These are phyloP conservation scores for Symphodus melops DNA, from an alignment of 2,113 vertebrate species.

Conservation along the genomic window DNA sequence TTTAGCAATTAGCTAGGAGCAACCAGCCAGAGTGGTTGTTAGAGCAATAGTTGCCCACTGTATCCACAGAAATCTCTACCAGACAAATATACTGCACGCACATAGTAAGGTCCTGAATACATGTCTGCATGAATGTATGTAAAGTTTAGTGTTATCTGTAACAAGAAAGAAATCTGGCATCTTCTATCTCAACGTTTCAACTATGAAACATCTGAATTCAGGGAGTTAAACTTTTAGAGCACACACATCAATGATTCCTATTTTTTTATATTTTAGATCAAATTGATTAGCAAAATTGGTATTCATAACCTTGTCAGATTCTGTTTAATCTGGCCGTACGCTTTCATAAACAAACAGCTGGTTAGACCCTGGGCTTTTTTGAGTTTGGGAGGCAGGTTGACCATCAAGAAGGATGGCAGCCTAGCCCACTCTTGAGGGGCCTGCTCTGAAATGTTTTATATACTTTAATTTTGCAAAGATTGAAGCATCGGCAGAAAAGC, in stretches of 20 bases:
- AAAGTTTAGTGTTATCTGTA: slow-evolving; percentile 49
- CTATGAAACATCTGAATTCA: slow-evolving; percentile 57
- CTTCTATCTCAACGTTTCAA: slow-evolving; percentile 48
- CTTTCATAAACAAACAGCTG: slow-evolving; percentile 82
- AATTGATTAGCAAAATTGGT: slow-evolving; percentile 85
- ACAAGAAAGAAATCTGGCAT: slow-evolving; percentile 43
- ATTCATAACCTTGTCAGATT: slow-evolving; percentile 84
- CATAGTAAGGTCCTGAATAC: slow-evolving; percentile 10
- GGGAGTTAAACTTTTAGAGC: slow-evolving; percentile 58
- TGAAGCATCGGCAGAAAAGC: slow-evolving; percentile 55
- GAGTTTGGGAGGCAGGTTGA: slow-evolving; percentile 59
- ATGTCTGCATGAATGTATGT: slow-evolving; percentile 37
- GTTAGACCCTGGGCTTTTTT: slow-evolving; percentile 57
- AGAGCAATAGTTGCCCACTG: slow-evolving; percentile 60
- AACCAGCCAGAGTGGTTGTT: slow-evolving; percentile 71
- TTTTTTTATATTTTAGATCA: slow-evolving; percentile 79
- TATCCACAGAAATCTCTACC: slow-evolving; percentile 39
- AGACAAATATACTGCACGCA: slow-evolving; percentile 45
- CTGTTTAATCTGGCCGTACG: slow-evolving; percentile 82
- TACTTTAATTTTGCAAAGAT: slow-evolving; percentile 68
- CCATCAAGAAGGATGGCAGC: slow-evolving; percentile 60
- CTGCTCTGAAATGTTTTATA: slow-evolving; percentile 65
- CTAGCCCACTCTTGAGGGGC: slow-evolving; percentile 46
- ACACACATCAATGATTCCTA: slow-evolving; percentile 78
- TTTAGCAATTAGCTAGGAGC: slow-evolving; percentile 83